Evolutionary conservation across 2,888 invertebrate species (phyloP).

Genomic region (Synanthedon myopaeformis): DNA sequence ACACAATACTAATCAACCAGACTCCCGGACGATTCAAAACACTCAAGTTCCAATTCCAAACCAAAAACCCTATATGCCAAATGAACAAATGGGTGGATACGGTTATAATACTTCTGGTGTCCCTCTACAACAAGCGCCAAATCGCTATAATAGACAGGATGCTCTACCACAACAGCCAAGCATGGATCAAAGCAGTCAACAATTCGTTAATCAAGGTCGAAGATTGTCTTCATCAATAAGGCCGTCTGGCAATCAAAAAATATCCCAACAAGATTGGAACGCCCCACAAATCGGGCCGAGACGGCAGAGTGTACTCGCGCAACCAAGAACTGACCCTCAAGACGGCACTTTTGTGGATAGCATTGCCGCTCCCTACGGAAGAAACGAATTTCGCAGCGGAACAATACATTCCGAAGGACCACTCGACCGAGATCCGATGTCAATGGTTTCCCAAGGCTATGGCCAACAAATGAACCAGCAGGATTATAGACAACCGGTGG

Average conservation of each 20-base stretch:
- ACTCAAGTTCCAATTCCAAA: conserved; percentile 30
- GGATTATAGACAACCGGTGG: conserved; percentile 31
- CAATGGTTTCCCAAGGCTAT: conserved; percentile 23
- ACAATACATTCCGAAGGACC: conserved; percentile 51
- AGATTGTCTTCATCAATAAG: conserved; percentile 41
- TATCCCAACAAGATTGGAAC: conserved; percentile 46
- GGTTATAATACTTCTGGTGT: conserved; percentile 24
- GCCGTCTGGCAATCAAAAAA: conserved; percentile 38
- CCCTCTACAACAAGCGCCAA: conserved; percentile 20
- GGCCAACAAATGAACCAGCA: conserved; percentile 30
- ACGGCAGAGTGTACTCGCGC: conserved; percentile 52
- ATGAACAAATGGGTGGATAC: conserved; percentile 37
- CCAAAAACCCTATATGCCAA: conserved; percentile 39
- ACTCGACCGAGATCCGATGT: conserved; percentile 29
- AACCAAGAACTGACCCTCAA: conserved; percentile 41
- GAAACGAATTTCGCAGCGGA: conserved; percentile 48
- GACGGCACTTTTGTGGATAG: conserved; percentile 37
- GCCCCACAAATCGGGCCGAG: conserved; percentile 35
- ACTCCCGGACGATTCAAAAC: conserved; percentile 36
- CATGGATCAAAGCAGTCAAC: conserved; percentile 49
- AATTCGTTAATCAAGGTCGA: conserved; percentile 43
- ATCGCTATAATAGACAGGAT: conserved; percentile 37
- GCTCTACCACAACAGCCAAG: conserved; percentile 37
- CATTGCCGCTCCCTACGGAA: conserved; percentile 30
- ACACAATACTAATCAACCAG: conserved; percentile 45